These are phyloP conservation scores for Girardinichthys multiradiatus DNA, from an alignment of 2,113 vertebrate species.

Conservation along the genomic window DNA sequence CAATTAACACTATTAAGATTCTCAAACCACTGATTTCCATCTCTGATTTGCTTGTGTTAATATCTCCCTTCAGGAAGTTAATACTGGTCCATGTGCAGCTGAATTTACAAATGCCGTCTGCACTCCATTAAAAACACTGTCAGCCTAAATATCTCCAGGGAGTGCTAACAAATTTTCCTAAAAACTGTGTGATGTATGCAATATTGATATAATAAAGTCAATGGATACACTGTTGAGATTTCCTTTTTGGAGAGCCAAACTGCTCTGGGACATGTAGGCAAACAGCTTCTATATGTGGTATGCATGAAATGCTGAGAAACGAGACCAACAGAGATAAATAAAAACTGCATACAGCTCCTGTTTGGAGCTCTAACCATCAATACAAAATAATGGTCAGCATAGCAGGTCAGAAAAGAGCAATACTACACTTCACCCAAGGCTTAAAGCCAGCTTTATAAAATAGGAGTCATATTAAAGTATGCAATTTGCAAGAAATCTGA, in stretches of 20 bases:
- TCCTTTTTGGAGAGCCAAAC: neutral
- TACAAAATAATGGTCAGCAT: neutral
- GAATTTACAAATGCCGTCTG: too few species aligned
- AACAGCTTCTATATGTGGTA: neutral
- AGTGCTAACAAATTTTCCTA: neutral
- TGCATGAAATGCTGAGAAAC: neutral
- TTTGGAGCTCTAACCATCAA: neutral
- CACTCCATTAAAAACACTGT: neutral
- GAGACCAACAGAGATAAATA: neutral
- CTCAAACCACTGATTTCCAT: too few species aligned
- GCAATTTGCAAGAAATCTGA: too few species aligned
- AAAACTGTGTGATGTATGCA: neutral
- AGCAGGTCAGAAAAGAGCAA: neutral
- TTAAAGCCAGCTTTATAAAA: too few species aligned
- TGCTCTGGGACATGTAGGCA: neutral
- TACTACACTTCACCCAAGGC: too few species aligned
- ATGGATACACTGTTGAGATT: neutral
- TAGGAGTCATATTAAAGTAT: too few species aligned
- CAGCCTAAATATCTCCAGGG: neutral
- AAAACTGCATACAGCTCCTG: neutral
- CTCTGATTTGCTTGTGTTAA: neutral
- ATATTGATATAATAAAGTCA: neutral
- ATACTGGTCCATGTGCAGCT: too few species aligned
- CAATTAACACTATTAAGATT: too few species aligned
- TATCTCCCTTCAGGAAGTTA: neutral